Base-by-base conservation (phyloP, 2,888 invertebrate genomes). In the Pammene aurita region DNA sequence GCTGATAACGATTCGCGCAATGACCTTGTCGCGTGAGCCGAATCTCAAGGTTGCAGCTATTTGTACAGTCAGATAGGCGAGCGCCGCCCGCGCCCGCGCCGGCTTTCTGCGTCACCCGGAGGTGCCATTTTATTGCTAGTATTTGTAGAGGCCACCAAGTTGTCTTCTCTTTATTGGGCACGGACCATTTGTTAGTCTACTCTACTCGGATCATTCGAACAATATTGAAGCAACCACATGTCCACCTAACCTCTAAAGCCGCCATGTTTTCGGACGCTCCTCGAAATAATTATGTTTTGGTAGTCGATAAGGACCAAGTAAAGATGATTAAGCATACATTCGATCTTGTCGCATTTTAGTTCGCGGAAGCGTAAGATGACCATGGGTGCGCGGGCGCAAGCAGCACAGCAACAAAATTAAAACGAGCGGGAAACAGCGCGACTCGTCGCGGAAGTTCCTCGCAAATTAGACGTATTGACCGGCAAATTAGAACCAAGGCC, bases 1-100 rank as follows among this genome's bases (percentile, higher is more conserved):
- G 78, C 83, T 92, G 92, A 92, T 92, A 92, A 92, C 90, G 88
- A 91, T 92, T 91, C 87, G 92, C 91, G 89, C 88, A 87, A 82
- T 91, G 92, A 91, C 92, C 92, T 92, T 92, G 92, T 85, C 90
- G 87, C 86, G 87, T 82, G 84, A 89, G 90, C 90, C 90, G 87
- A 92, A 92, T 87, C 83, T 85, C 92, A 92, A 92, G 92, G 92
- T 90, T 84, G 85, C 85, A 82, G 87, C 89, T 90, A 91, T 92
- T 92, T 91, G 92, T 87, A 91, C 86, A 87, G 87, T 84, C 87
- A 86, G 87, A 90, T 88, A 89, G 85, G 80, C 81, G 77, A 80
- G 80, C 79, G 75, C 77, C 50, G 72, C 74, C 74, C 73, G 70
- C 74, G 68, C 73, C 75, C 74, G 75, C 75, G 65, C 73, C 72